Conservation (phyloP, 2,797 vertebrate species). For the Caiman crocodilus region DNA sequence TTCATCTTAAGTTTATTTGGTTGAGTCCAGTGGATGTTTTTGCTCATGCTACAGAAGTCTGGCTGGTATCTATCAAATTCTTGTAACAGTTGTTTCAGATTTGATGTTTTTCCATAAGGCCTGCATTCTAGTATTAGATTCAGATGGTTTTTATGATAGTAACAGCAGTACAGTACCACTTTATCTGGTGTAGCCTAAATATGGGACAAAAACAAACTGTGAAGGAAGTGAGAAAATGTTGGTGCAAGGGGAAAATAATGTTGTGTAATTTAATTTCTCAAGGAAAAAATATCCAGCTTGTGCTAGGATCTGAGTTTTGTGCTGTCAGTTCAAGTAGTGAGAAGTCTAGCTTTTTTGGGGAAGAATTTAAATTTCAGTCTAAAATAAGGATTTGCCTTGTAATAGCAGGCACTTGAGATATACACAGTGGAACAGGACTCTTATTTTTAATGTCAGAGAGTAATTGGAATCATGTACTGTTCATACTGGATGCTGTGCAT, state of each 20-base stretch:
- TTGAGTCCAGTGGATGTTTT: slow-evolving; percentile 23
- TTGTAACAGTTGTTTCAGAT: slow-evolving; percentile 53
- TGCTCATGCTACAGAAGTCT: slow-evolving; percentile 34
- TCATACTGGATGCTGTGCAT: neutral
- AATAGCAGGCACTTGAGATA: neutral
- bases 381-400: neutral
- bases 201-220: neutral
- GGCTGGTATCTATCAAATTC: neutral
- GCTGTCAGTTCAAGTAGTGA: neutral
- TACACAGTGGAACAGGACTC: rapidly evolving
- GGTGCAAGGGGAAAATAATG: neutral
- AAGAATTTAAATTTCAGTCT: neutral
- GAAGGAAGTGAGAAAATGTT: slow-evolving; percentile 19
- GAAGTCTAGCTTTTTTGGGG: neutral
- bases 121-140: slow-evolving; percentile 54
- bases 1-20: slow-evolving; percentile 41
- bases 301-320: neutral
- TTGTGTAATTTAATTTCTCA: neutral
- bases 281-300: neutral
- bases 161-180: neutral
- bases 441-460: neutral
- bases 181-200: slow-evolving; percentile 11
- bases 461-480: neutral
- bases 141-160: slow-evolving; percentile 33
- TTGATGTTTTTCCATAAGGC: slow-evolving; percentile 48